Evolutionary conservation across 2,113 vertebrate species (phyloP), one percentile per base, ranked within the genome.

Genomic region (Corythaeola cristata): DNA sequence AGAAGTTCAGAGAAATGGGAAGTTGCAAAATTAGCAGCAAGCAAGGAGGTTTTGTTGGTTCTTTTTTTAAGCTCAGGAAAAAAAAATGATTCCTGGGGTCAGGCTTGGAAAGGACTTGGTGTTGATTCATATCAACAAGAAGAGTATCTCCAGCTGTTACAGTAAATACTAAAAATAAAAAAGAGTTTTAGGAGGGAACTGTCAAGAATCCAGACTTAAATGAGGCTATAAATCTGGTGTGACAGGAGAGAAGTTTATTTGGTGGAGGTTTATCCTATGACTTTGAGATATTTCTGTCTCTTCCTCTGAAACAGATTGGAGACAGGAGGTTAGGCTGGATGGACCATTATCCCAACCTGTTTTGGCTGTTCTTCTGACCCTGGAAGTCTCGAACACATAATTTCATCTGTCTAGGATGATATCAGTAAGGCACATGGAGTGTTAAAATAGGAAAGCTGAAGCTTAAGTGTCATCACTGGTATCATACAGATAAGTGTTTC

Each of bases 391-490:
- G 62, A 85, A 88, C 92, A 82, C 59, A 8, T 33, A 55, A 92
- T 90, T 93, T 90, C 85, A 67, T 96, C 74, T 91, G 85, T 80
- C 74, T 73, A 39, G 89, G 64, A 49, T 82, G 80, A 35, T 97
- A 96, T 85, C 94, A 69, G 71, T 35, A 4, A 89, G 91, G 86
- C 89, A 73, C 87, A 73, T 52, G 89, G 91, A 95, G 91, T 96
- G 95, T 92, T 96, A 96, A 97, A 97, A 93, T 82, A 89, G 85
- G 94, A 91, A 89, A 93, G 95, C 67, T 92, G 89, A 92, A 89
- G 95, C 95, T 92, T 91, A 97, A 97, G 95, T 96, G 81, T 96
- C 95, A 91, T 97, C 95, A 76, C 91, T 88, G 84, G 91, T 84
- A 92, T 95, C 91, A 76, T 41, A 97, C 45, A 84, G 94, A 96